Evolutionary conservation across 2,113 vertebrate genomes (phyloP).

Genomic region (Esox niger): DNA sequence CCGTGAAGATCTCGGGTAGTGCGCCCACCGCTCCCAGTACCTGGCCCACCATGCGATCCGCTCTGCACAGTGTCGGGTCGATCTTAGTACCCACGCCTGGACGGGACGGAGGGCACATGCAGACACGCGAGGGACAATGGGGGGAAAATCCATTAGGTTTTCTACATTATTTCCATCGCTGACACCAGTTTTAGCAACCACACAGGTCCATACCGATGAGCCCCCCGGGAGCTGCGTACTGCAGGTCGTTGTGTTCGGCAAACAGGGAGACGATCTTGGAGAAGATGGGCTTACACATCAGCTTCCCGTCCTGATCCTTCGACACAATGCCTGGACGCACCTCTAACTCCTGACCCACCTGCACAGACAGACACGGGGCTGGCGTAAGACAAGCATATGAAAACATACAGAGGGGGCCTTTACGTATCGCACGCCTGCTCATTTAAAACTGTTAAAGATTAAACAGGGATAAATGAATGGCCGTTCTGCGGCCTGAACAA

Average conservation of each 20-base stretch:
- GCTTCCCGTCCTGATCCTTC: constrained; percentile 97
- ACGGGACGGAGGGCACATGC: not conserved
- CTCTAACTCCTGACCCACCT: constrained; percentile 98
- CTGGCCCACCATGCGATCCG: constrained; percentile 97
- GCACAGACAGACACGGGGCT: constrained; percentile 36
- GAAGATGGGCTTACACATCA: constrained; percentile 99
- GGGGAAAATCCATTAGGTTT: too few species aligned
- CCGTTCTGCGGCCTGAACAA: too few species aligned
- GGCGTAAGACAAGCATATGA: not conserved
- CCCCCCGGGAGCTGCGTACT: constrained; percentile 94
- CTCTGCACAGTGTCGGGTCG: constrained; percentile 94
- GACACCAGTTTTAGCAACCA: too few species aligned
- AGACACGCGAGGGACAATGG: not conserved
- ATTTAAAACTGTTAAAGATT: too few species aligned
- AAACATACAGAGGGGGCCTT: too few species aligned
- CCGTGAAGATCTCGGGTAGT: constrained; percentile 96
- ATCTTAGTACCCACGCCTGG: constrained; percentile 97
- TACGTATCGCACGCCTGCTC: too few species aligned
- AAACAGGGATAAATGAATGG: too few species aligned
- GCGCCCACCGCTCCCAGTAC: constrained; percentile 95
- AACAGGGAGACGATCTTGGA: constrained; percentile 98
- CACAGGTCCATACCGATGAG: constrained; percentile 84
- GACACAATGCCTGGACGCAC: constrained; percentile 97
- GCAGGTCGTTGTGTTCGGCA: constrained; percentile 96
- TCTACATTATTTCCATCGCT: too few species aligned